phyloP scores from a whole-genome alignment of 2,113 vertebrate genomes.

The Pomatorhinus ruficollis region DNA sequence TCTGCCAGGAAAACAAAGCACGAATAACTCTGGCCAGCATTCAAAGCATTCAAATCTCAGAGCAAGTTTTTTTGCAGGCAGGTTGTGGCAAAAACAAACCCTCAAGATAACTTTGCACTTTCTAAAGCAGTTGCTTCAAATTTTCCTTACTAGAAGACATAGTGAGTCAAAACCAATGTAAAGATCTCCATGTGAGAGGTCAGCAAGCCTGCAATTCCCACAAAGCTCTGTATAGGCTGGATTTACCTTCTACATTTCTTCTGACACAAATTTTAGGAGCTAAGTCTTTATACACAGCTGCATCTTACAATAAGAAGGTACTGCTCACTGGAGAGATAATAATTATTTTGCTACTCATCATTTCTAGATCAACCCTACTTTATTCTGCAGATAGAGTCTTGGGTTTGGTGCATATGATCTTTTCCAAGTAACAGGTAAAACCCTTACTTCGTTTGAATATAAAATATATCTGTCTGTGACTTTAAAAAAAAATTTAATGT shows the following conservation, averaged over 20 bases:
- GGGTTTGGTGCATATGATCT: background rate
- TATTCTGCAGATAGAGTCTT: background rate
- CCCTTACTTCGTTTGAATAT: background rate
- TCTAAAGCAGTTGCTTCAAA: background rate
- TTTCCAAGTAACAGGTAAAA: background rate
- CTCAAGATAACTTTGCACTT: background rate
- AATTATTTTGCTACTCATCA: background rate
- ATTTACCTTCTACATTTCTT: background rate
- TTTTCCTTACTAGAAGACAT: background rate
- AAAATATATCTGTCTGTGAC: background rate
- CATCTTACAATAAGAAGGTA: background rate
- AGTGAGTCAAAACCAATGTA: background rate
- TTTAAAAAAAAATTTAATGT: fast-evolving
- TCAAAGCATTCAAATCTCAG: background rate
- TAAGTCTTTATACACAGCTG: background rate
- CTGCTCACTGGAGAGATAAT: background rate
- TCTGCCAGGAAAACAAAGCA: background rate
- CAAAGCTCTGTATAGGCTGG: background rate
- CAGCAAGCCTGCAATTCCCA: background rate
- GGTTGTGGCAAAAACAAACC: background rate
- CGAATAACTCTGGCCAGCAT: background rate
- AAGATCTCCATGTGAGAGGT: background rate
- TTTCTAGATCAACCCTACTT: background rate
- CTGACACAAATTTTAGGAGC: background rate
- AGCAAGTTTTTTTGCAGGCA: background rate